Evolutionary conservation across 2,113 vertebrate species (phyloP).

Genomic region (Catharus bicknelli): DNA sequence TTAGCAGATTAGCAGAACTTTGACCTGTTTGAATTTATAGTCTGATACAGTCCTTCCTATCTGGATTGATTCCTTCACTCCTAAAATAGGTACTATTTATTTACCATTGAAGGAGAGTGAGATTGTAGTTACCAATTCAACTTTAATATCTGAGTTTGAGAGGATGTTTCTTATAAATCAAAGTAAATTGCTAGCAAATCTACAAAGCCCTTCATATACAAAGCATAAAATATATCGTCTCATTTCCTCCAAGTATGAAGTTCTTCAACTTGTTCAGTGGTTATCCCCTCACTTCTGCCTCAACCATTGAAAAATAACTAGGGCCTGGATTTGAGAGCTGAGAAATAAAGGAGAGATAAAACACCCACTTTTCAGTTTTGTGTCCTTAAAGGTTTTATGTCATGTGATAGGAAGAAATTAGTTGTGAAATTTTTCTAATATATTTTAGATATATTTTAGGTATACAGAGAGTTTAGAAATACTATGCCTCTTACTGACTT

Average conservation of each 20-base stretch:
- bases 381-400: not conserved
- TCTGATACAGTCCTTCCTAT: not conserved
- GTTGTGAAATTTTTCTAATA: not conserved
- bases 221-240: not conserved
- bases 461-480: not conserved
- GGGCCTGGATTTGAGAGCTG: rapidly evolving
- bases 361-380: not conserved
- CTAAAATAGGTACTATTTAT: not conserved
- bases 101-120: not conserved
- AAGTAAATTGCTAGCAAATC: not conserved
- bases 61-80: not conserved
- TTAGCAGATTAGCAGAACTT: not conserved
- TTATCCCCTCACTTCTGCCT: not conserved
- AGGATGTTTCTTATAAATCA: not conserved
- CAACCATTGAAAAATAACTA: not conserved
- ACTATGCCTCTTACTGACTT: not conserved
- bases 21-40: not conserved
- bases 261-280: not conserved
- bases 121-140: not conserved
- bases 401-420: not conserved
- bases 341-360: not conserved
- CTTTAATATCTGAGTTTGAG: not conserved
- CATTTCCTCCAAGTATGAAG: not conserved
- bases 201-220: not conserved
- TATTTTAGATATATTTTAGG: too few relatives aligned